A percentile compares a stretch with the other conserved stretches of the same genome.
Evolutionary conservation across 2,113 vertebrate genomes (phyloP).

Genomic region (Psittacus erithacus): DNA sequence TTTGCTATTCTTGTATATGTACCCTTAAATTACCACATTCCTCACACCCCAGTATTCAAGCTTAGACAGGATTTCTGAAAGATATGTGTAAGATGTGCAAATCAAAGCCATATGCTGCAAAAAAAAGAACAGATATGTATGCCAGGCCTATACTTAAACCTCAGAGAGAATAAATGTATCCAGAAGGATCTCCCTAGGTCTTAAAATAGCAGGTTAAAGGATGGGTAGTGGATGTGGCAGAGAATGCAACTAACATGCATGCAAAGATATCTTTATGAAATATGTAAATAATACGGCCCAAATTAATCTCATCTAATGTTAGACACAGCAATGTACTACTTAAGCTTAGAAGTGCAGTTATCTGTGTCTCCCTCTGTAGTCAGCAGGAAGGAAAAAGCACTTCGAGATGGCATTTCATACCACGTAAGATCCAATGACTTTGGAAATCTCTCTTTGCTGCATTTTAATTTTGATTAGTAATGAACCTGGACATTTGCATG

Average conservation of each 20-base stretch:
- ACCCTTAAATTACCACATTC: background rate
- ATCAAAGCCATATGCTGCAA: background rate
- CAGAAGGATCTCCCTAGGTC: background rate
- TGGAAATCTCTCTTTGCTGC: background rate
- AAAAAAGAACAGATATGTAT: background rate
- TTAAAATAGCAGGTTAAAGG: background rate
- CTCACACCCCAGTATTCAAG: background rate
- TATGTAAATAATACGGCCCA: background rate
- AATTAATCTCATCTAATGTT: background rate
- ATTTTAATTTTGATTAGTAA: background rate
- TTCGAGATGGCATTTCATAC: background rate
- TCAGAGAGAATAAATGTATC: background rate
- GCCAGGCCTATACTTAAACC: background rate
- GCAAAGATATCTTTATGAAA: background rate
- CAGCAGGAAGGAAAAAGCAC: background rate
- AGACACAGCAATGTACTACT: background rate
- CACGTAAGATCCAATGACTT: rapidly evolving
- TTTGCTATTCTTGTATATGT: background rate
- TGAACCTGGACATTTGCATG: background rate
- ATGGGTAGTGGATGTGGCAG: background rate
- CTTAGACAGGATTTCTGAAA: slow-evolving; percentile 9
- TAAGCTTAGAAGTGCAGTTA: background rate
- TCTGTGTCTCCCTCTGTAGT: background rate
- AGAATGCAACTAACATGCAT: background rate
- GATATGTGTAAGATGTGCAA: background rate